Base-by-base conservation (phyloP, 2,888 invertebrate species). In the Dryobota labecula region DNA sequence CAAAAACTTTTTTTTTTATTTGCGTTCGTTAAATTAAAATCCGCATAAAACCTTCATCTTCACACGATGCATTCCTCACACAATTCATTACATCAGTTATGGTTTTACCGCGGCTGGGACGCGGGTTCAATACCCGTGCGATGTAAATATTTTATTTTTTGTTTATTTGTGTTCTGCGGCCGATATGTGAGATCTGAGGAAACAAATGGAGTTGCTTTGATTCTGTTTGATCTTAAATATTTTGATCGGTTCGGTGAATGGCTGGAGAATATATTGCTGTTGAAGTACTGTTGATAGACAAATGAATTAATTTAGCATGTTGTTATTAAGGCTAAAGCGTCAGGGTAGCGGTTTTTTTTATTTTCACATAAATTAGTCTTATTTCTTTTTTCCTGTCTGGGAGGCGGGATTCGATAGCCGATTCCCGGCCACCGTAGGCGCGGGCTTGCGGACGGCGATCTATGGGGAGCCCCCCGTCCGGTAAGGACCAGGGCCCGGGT, bases 61-160 rank as follows among this genome's bases (percentile, higher is more conserved):
- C 24, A 13, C 51, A 20, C 61, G 43, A 24, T 27, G 30, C 54
- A 2, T 13, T 45, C 20, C 56, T 24, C 36, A 47, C 68, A 54
- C 78, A 82, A 70, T 76, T 66, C 69, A 68, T 69, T 63, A 30
- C 63, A 76, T 77, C 76, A 30, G 73, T 70, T 58, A 69, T 53
- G 80, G 67, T 20, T 64, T 47, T 45, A 53, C 49, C 38, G 69
- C 70, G 77, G 56, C 24, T 20, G 64, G 61, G 67, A 47, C 61
- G 58, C 47, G 76, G 64, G 83, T 83, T 85, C 83, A 70, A 67
- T 70, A 85, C 72, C 83, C 85, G 76, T 13, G 20, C 58, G 66
- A 9, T 72, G 70, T 33, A n/a, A 51, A 61, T 61, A 49, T 82
- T 78, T 77, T 58, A 45, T 73, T 80, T 65, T 70, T 65, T 70